phyloP scores from a whole-genome alignment of 2,113 vertebrate genomes.

The Galbula dea region DNA sequence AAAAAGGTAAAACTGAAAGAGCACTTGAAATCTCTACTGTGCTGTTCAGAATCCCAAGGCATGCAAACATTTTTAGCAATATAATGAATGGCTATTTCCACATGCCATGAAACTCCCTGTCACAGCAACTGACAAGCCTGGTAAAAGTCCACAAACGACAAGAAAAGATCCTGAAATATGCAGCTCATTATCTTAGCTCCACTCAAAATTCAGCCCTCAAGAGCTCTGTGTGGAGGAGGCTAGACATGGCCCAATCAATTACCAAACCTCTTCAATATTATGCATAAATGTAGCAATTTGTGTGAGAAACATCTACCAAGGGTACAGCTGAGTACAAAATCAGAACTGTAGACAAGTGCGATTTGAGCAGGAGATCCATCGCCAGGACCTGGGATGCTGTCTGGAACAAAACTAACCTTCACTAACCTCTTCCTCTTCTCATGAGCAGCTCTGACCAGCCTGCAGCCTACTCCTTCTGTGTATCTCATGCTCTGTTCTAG shows the following conservation, averaged over 20 bases:
- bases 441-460: background rate
- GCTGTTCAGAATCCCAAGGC: background rate
- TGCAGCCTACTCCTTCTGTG: background rate
- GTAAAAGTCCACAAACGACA: background rate
- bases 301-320: background rate
- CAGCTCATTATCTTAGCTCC: background rate
- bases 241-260: background rate
- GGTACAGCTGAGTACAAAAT: background rate
- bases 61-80: background rate
- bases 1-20: background rate
- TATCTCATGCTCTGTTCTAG: background rate
- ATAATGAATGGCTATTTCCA: background rate
- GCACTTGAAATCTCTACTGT: background rate
- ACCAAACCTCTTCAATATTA: background rate
- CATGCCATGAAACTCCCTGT: background rate
- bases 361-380: background rate
- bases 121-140: background rate
- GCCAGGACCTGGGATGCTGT: background rate
- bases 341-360: background rate
- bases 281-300: background rate
- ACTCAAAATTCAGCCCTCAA: constrained; percentile 9
- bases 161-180: background rate
- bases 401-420: background rate
- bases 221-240: background rate
- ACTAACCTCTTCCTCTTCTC: background rate